Evolutionary conservation across 2,888 invertebrate species (phyloP).

Genomic region (Caenorhabditis becei): DNA sequence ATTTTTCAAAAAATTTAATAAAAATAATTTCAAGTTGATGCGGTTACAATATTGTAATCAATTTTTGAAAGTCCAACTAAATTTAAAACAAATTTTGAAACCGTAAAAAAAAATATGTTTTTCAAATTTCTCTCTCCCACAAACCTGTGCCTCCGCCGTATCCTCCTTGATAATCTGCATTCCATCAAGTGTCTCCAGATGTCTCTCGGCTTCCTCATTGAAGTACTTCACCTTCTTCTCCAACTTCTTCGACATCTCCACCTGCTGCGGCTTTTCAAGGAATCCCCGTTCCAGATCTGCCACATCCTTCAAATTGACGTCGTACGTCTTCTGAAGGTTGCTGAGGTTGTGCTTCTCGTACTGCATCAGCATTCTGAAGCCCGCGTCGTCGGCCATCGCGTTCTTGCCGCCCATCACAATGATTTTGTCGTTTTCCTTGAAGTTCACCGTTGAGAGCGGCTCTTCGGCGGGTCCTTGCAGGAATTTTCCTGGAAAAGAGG

Average conservation of each 20-base stretch:
- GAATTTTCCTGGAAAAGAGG: constrained; percentile 69
- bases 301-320: constrained; percentile 71
- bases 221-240: constrained; percentile 75
- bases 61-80: too few relatives aligned
- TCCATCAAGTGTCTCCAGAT: constrained; percentile 78
- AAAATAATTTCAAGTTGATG: too few relatives aligned
- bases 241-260: constrained; percentile 74
- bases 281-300: constrained; percentile 76
- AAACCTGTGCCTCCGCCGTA: constrained; percentile 69
- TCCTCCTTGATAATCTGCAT: constrained; percentile 70
- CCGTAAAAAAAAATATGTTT: background rate
- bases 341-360: constrained; percentile 77
- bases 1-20: too few relatives aligned
- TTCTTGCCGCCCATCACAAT: constrained; percentile 75
- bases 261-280: constrained; percentile 70
- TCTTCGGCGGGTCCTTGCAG: constrained; percentile 61
- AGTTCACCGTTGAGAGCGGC: constrained; percentile 64
- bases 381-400: constrained; percentile 71
- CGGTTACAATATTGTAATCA: too few relatives aligned
- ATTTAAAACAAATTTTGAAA: background rate
- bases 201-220: constrained; percentile 72
- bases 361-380: constrained; percentile 68
- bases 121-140: too few relatives aligned
- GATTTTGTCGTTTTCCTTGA: constrained; percentile 77
- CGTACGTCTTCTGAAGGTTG: constrained; percentile 70